phyloP scores from a whole-genome alignment of 2,888 invertebrate genomes.

The Pseudococcus jackbeardsleyi region DNA sequence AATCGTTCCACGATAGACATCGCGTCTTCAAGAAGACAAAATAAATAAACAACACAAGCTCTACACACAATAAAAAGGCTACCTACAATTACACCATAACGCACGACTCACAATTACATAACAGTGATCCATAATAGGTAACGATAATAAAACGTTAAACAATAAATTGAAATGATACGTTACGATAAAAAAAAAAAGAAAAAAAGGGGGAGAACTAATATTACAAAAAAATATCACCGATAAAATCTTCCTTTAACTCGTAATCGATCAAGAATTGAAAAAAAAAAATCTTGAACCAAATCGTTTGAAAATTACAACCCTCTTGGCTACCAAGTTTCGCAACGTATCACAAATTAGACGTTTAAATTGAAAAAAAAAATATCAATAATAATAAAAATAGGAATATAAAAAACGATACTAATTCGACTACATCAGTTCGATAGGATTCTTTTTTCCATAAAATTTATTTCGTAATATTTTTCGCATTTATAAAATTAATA shows the following conservation, averaged over 20 bases:
- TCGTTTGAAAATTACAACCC: not conserved
- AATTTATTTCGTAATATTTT: not conserved
- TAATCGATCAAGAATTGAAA: not conserved
- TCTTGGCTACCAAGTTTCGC: not conserved
- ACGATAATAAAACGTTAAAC: slow-evolving; percentile 23
- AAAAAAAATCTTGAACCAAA: not conserved
- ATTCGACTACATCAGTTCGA: slow-evolving; percentile 23
- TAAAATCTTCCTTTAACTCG: not conserved
- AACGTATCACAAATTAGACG: slow-evolving; percentile 35
- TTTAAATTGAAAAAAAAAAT: not conserved
- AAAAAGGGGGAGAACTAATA: not conserved
- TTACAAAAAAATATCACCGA: slow-evolving; percentile 38
- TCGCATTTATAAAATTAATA: not conserved
- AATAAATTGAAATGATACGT: slow-evolving; percentile 21
- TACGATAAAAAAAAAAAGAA: slow-evolving; percentile 41
- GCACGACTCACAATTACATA: slow-evolving; percentile 37
- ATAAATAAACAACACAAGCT: slow-evolving; percentile 37
- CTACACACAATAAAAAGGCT: slow-evolving; percentile 20
- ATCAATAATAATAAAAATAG: slow-evolving; percentile 29
- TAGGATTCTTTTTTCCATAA: not conserved
- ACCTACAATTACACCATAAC: slow-evolving; percentile 28
- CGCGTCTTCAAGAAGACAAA: not conserved
- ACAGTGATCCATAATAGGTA: slow-evolving; percentile 45
- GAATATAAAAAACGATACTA: slow-evolving; percentile 17
- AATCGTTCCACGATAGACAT: not conserved